Base-by-base conservation (phyloP, 1,140 invertebrate genomes). In the Drosophila aff. region DNA sequence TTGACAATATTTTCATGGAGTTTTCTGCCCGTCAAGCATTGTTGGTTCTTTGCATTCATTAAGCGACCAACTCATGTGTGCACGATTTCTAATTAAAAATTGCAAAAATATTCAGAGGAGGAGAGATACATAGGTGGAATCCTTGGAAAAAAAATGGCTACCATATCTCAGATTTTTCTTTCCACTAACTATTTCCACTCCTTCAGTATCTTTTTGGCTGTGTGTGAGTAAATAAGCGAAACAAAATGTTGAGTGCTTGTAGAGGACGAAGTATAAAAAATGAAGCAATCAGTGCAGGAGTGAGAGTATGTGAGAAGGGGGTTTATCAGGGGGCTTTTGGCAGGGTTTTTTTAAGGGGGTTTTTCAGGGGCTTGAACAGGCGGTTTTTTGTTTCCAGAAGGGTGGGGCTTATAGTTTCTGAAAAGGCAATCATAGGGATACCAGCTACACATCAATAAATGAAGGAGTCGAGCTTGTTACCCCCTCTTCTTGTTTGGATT, bases 81-180 rank as follows among this genome's bases (percentile, higher is more conserved):
- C 80, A 87, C 40, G 81, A 50, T 87, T 92, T 92, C 90, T 82
- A 92, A 92, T 92, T 90, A 92, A 92, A 87, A 91, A 90, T 91
- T 81, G 91, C 71, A 90, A 92, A 83, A 89, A 91, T 90, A 91
- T 89, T 83, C 68, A 68, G 18, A 33, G 43, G 31, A 11, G 0
- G 8, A 28, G n/a, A 43, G 47, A 46, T 50, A 50, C 23, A 53
- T 61, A 23, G 23, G 60, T 43, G 31, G 40, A 75, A 71, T 74
- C 26, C 21, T 18, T 72, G 36, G 43, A 15, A 15, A 69, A 31
- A 36, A 23, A 44, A 71, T 36, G 33, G 15, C 64, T 18, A 0
- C 49, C 46, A 55, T 55, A 55, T 47, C 44, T 49, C 28, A 13
- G 40, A 43, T 38, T 65, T 41, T 43, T 67, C 68, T 46, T 60